These are phyloP conservation scores for Escarpia spicata DNA, from an alignment of 2,888 invertebrate species.

Conservation along the genomic window DNA sequence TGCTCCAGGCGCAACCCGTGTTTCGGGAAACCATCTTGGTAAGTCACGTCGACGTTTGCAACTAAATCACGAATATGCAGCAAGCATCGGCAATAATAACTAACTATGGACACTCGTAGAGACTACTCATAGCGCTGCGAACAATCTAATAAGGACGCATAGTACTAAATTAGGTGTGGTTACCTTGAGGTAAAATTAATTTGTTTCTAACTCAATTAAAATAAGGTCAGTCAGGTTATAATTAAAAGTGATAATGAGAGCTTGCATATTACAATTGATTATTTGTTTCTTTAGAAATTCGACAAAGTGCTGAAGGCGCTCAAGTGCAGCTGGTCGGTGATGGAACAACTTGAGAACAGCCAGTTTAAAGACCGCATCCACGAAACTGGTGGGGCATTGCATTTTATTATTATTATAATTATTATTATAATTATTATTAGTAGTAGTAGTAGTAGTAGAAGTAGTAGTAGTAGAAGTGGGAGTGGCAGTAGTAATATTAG, in stretches of 20 bases:
- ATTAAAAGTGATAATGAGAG: no score
- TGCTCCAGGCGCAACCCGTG: neutral
- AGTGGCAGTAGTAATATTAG: conserved; percentile 23
- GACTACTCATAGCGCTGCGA: no score
- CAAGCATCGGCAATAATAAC: no score
- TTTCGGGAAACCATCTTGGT: neutral
- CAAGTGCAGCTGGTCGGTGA: conserved; percentile 13
- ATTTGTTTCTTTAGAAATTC: neutral
- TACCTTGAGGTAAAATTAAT: no score
- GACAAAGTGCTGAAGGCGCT: neutral
- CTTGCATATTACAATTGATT: neutral
- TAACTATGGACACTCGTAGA: no score
- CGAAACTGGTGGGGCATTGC: neutral
- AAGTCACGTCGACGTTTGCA: neutral
- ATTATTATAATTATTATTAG: neutral
- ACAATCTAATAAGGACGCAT: no score
- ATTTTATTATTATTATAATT: neutral
- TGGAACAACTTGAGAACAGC: neutral
- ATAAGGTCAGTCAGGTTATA: no score
- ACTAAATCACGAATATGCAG: no score
- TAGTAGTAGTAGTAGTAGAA: neutral
- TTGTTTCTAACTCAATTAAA: no score
- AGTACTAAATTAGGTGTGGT: no score
- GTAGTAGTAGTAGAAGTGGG: conserved; percentile 22
- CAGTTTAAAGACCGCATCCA: neutral